Percentiles rank a stretch among this genome's conserved stretches.
Conservation (phyloP, 2,888 invertebrate genomes). For the Drosophila neoperkinsi region DNA sequence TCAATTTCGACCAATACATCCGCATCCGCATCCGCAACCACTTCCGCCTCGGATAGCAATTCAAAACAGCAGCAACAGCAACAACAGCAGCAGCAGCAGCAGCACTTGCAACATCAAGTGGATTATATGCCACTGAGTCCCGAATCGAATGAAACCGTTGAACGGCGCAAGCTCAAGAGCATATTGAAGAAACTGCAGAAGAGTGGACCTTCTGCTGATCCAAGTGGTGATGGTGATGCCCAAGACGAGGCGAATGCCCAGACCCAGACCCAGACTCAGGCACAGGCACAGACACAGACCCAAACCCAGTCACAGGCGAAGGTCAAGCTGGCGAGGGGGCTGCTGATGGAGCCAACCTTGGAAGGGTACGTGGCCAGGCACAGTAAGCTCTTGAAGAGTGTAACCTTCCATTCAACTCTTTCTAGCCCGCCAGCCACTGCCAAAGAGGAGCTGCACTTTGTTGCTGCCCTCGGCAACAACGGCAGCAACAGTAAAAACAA, state of each 20-base stretch:
- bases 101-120: slow-evolving; percentile 55
- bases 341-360: slow-evolving; percentile 93
- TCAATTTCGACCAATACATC: slow-evolving; percentile 75
- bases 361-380: slow-evolving; percentile 96
- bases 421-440: slow-evolving; percentile 90
- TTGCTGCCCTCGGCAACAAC: slow-evolving; percentile 47
- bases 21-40: slow-evolving; percentile 54
- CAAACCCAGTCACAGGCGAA: slow-evolving; percentile 32
- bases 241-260: slow-evolving; percentile 54
- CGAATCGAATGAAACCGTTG: slow-evolving; percentile 93
- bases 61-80: slow-evolving; percentile 39
- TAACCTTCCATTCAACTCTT: slow-evolving; percentile 94
- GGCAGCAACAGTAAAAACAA: slow-evolving; percentile 15
- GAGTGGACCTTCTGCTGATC: slow-evolving; percentile 82
- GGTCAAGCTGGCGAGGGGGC: slow-evolving; percentile 85
- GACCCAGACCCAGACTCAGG: slow-evolving; percentile 23
- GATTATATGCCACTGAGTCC: slow-evolving; percentile 86
- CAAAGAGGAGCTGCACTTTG: slow-evolving; percentile 63
- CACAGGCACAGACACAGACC: slow-evolving; percentile 41
- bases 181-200: slow-evolving; percentile 93
- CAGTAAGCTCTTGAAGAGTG: slow-evolving; percentile 94
- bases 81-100: slow-evolving; percentile 10
- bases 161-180: slow-evolving; percentile 92
- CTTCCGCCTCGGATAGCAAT: slow-evolving; percentile 67
- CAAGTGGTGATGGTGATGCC: slow-evolving; percentile 36